Evolutionary conservation across 2,888 invertebrate species (phyloP), one percentile per base, ranked within the genome.

Genomic region (Antitype chi): DNA sequence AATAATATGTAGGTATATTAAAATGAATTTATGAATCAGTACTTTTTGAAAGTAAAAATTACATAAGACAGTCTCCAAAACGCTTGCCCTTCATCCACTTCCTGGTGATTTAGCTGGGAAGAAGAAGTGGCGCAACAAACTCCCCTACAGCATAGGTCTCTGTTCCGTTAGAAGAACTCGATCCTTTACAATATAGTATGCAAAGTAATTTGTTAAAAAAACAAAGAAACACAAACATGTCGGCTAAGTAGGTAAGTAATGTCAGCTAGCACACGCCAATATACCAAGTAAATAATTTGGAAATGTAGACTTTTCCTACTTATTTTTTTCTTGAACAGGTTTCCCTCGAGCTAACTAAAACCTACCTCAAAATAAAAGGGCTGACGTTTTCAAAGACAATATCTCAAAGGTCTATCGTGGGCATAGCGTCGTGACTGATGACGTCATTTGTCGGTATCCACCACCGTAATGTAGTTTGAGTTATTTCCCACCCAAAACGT

Each of bases 361-460:
- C 15, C 13, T 6, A 63, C n/a, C 55, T 52, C 17, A 52, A n/a
- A 32, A 32, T 32, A 47, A 69, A 67, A 71, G 4, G 7, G 52
- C n/a, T 73, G 70, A 70, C 60, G 49, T 70, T 20, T 23, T 28
- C 62, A 59, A 66, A 66, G 55, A 66, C 76, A 52, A 32, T 73
- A 32, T 59, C 32, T 52, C 17, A 23, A 76, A 70, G 60, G 20
- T 55, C 69, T 64, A 76, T 71, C 62, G 63, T 17, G n/a, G 38
- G 47, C 66, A 53, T 68, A 57, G 57, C 68, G 60, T n/a, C 13
- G 53, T 73, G 77, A 84, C 74, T 69, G 76, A 85, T 76, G 85
- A 87, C 77, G 72, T 78, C 77, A 80, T 85, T 81, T 87, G 81
- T 81, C 75, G 59, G 53, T 43, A 75, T 66, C 76, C 70, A 62